These are phyloP conservation scores for Cryptomyrus ogoouensis DNA, from an alignment of 2,113 vertebrate genomes.

Conservation along the genomic window DNA sequence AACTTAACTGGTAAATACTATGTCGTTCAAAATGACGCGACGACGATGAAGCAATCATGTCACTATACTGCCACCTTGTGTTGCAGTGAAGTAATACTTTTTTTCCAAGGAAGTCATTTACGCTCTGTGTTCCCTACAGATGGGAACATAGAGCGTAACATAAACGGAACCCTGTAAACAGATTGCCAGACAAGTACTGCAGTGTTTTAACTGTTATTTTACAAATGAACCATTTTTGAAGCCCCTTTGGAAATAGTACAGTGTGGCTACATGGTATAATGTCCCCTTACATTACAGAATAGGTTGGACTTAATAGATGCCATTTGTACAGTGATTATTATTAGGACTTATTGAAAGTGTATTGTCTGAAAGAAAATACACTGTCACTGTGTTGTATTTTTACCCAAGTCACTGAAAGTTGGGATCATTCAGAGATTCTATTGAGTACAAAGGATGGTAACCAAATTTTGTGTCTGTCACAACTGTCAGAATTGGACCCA, in stretches of 20 bases:
- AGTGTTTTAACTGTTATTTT: slow-evolving; percentile 15
- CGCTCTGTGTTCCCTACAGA: not conserved
- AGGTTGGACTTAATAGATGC: not conserved
- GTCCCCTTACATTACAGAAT: not conserved
- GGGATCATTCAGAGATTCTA: not conserved
- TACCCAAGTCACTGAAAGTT: not conserved
- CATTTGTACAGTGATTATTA: not conserved
- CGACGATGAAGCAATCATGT: not conserved
- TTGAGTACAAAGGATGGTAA: not conserved
- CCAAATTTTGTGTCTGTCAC: not conserved
- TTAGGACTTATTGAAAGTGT: not conserved
- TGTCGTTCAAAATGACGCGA: not conserved
- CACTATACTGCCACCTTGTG: slow-evolving; percentile 16
- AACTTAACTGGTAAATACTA: not conserved
- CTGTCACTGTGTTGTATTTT: not conserved
- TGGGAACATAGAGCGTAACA: not conserved
- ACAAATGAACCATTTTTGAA: not conserved
- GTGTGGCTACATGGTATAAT: not conserved
- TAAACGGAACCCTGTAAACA: not conserved
- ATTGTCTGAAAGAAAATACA: not conserved
- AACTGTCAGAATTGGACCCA: slow-evolving; percentile 33
- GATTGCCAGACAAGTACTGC: slow-evolving; percentile 4
- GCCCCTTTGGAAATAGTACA: not conserved
- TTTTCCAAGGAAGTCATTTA: not conserved
- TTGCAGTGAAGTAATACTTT: slow-evolving; percentile 2